phyloP scores from a whole-genome alignment of 2,888 invertebrate species.

The Ectemnius cavifrons region DNA sequence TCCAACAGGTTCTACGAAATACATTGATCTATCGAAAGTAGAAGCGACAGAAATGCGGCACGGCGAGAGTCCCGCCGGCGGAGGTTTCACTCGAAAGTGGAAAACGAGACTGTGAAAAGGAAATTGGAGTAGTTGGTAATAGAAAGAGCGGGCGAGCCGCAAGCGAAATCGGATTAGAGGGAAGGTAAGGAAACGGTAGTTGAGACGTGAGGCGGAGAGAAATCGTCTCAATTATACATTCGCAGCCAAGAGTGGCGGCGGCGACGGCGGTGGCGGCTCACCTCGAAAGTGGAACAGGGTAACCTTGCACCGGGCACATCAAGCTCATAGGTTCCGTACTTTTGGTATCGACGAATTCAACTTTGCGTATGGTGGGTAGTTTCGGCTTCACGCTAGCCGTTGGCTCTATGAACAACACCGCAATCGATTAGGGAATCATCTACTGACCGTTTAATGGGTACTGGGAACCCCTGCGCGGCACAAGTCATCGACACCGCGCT shows the following conservation, averaged over 20 bases:
- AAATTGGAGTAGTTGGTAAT: neutral
- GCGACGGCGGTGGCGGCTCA: constrained; percentile 51
- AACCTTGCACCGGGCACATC: constrained; percentile 88
- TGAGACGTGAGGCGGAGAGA: neutral
- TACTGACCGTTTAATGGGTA: constrained; percentile 76
- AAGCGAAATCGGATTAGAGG: neutral
- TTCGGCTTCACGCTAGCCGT: constrained; percentile 73
- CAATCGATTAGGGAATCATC: constrained; percentile 7
- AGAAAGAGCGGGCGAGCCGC: neutral
- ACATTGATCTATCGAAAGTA: neutral
- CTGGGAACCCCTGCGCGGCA: constrained; percentile 81
- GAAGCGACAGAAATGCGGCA: neutral
- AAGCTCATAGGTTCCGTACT: constrained; percentile 72
- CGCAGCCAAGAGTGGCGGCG: neutral
- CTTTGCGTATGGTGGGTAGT: constrained; percentile 73
- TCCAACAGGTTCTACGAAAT: constrained; percentile 83
- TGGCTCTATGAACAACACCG: constrained; percentile 61
- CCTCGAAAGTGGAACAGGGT: constrained; percentile 81
- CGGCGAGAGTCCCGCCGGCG: neutral
- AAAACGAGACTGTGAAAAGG: neutral
- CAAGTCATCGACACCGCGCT: constrained; percentile 78
- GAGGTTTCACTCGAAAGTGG: constrained; percentile 2
- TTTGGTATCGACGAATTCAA: constrained; percentile 72
- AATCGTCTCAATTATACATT: constrained; percentile 23
- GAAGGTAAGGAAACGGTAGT: too few relatives aligned